Percentiles rank a stretch among this genome's conserved stretches.
These are phyloP conservation scores for Ochotona princeps DNA, from an alignment of 2,113 vertebrate genomes.

Conservation along the genomic window DNA sequence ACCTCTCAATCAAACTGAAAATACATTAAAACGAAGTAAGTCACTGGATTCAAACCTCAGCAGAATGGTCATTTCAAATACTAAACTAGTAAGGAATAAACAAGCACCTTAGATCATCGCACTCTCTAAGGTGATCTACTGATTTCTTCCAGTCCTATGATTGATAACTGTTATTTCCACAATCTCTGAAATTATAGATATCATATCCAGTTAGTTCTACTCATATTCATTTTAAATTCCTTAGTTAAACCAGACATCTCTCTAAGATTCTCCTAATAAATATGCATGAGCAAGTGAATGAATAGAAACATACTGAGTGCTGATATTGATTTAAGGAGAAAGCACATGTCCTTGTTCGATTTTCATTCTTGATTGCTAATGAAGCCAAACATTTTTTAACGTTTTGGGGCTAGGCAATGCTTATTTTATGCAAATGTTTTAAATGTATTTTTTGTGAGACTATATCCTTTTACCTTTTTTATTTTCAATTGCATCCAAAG, in stretches of 20 bases:
- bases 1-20: constrained; percentile 7
- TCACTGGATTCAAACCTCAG: not conserved
- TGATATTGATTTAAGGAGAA: constrained; percentile 5
- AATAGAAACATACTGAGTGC: not conserved
- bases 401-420: not conserved
- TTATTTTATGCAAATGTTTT: constrained; percentile 12
- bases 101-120: not conserved
- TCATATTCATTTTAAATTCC: not conserved
- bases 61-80: not conserved
- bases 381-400: not conserved
- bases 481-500: constrained; percentile 70
- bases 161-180: not conserved
- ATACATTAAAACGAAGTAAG: not conserved
- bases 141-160: not conserved
- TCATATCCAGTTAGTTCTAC: not conserved
- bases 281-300: constrained; percentile 16
- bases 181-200: not conserved
- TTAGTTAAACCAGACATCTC: not conserved
- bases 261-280: not conserved
- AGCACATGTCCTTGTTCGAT: not conserved
- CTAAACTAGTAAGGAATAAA: not conserved
- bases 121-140: not conserved
- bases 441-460: not conserved
- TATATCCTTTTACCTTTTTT: constrained; percentile 80
- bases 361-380: constrained; percentile 37